Evolutionary conservation across 2,113 vertebrate genomes (phyloP), one percentile per base, ranked within the genome.

Genomic region (Struthio camelus): DNA sequence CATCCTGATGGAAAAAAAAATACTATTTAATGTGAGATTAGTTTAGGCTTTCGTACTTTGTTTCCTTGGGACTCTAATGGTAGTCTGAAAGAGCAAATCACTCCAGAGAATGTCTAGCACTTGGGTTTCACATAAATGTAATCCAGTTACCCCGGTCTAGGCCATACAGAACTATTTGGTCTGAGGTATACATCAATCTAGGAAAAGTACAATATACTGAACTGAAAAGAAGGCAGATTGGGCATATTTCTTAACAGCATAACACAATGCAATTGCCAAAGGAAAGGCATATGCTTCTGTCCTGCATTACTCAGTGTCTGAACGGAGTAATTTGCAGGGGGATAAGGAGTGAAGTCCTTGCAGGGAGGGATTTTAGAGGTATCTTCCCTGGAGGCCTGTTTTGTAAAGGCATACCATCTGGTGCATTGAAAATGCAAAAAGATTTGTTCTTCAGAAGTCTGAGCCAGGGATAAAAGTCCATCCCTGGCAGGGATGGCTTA

Each of bases 401-500:
- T 96, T 94, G 77, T 97, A 96, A 97, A 95, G 92, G 95, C 92
- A 85, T 81, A 71, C 97, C 97, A 97, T 97, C 96, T 97, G 97
- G 81, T 96, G 86, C 95, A 97, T 97, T 97, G 95, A 97, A 95
- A 96, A 94, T 89, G 95, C 94, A 95, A 93, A 97, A 97, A 96
- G 93, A 95, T 96, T 94, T 96, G 93, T 93, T 97, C 96, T 96
- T 97, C 96, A 93, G 96, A 97, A 97, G 97, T 96, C 92, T 97
- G 81, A 96, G 93, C 95, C 96, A 97, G 96, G 97, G 95, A 97
- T 97, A 94, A 93, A 97, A 96, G 96, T 97, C 97, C 95, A 92
- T 93, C 96, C 86, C 92, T 96, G 94, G 76, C 92, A 97, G 93
- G 93, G 92, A 80, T 96, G 93, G 95, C 96, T 97, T 97, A 97